phyloP scores from a whole-genome alignment of 2,797 vertebrate genomes.

The Podargus strigoides region DNA sequence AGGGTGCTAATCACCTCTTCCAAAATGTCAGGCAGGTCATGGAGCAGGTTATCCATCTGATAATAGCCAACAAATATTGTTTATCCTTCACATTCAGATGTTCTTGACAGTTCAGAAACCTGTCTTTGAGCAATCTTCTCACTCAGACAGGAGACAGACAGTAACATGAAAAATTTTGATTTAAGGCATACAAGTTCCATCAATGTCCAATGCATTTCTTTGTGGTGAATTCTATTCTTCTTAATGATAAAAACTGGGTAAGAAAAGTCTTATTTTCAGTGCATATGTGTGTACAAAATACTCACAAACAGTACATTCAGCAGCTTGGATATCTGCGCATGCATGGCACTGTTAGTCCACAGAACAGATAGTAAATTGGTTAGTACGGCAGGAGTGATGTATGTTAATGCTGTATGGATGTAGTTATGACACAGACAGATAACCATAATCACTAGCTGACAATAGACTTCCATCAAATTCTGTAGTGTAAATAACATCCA shows the following conservation, averaged over 20 bases:
- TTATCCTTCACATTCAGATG: not conserved
- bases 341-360: not conserved
- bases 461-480: not conserved
- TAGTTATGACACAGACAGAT: not conserved
- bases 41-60: not conserved
- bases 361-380: not conserved
- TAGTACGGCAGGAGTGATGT: not conserved
- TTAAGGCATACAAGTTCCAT: not conserved
- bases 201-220: not conserved
- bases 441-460: not conserved
- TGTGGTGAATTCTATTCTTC: not conserved
- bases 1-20: not conserved
- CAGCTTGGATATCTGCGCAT: not conserved
- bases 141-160: not conserved
- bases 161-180: not conserved
- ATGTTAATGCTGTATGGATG: not conserved
- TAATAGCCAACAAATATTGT: not conserved
- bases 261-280: not conserved
- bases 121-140: not conserved
- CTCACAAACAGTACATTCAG: rapidly evolving
- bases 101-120: not conserved
- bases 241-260: not conserved
- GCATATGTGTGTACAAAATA: not conserved
- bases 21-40: not conserved
- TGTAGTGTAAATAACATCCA: not conserved